These are phyloP conservation scores for Lacanobia oleracea DNA, from an alignment of 2,888 invertebrate species.

Conservation along the genomic window DNA sequence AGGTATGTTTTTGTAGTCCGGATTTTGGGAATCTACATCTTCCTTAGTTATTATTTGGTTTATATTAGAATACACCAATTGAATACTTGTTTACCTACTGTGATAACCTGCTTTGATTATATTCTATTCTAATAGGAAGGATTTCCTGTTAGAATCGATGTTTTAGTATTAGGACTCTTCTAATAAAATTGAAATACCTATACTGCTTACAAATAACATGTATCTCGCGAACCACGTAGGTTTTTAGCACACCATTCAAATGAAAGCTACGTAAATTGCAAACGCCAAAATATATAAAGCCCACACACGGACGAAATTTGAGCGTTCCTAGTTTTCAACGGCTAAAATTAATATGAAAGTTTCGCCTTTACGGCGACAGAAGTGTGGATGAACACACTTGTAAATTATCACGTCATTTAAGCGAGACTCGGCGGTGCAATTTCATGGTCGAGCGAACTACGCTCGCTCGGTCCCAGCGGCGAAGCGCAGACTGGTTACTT, in stretches of 20 bases:
- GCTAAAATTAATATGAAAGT: constrained; percentile 71
- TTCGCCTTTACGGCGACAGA: constrained; percentile 67
- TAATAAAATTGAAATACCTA: background rate
- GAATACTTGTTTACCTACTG: background rate
- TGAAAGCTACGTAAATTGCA: constrained; percentile 29
- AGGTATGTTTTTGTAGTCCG: background rate
- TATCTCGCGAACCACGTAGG: background rate
- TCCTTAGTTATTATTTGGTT: background rate
- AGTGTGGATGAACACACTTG: constrained; percentile 75
- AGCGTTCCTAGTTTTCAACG: constrained; percentile 61
- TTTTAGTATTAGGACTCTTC: background rate
- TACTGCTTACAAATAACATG: background rate
- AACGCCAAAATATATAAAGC: constrained; percentile 39
- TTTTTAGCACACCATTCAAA: constrained; percentile 11
- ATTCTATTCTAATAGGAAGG: background rate
- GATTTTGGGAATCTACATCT: background rate
- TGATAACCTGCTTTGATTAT: no score
- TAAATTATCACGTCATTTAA: constrained; percentile 83
- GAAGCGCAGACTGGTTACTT: constrained; percentile 59
- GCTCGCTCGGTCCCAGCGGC: constrained; percentile 62
- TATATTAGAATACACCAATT: background rate
- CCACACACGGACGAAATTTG: constrained; percentile 38
- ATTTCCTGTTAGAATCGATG: background rate
- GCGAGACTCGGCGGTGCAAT: constrained; percentile 76
- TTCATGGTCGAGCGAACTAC: constrained; percentile 75